Evolutionary conservation across 2,113 vertebrate species (phyloP), one percentile per base, ranked within the genome.

Genomic region (Sceloporus tristichus): DNA sequence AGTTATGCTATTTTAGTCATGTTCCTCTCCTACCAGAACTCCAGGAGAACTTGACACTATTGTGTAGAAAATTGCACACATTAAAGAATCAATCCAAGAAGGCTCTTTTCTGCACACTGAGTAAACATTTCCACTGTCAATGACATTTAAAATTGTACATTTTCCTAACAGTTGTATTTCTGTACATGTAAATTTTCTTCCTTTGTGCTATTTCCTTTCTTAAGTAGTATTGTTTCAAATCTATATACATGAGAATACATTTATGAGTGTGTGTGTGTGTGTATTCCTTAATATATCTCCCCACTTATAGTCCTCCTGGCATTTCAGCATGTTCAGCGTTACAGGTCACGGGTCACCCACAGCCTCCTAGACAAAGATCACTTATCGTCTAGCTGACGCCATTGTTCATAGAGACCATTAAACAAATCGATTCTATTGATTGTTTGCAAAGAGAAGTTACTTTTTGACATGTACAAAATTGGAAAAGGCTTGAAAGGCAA

Each of bases 401-500:
- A 66, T 82, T 66, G 21, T 92, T 91, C 79, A 87, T 78, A n/a
- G 4, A 87, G 86, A 42, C 75, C 65, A 59, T 93, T 84, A 91
- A 94, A 93, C 56, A 94, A 92, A 91, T 90, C 85, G 84, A 92
- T 90, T 48, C 8, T 90, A 92, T 40, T 54, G 90, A 92, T 92
- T 90, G 10, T 82, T 70, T 75, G 13, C 38, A 91, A 93, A 92
- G 38, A 85, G 90, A 91, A 89, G 65, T 89, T 91, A 86, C 48
- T 92, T 94, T 71, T 89, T 81, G 66, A 92, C 48, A 87, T 81
- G 54, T 8, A 91, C 92, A 94, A 92, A 70, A 7, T 29, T 16
- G 9, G 92, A 93, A 68, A 66, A n/a, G 78, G 80, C 94, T 86
- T 93, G 71, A 93, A 95, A 95, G 38, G 19, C 84, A 91, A 93